Evolutionary conservation across 2,797 vertebrate genomes (phyloP).

Genomic region (Falco rusticolus): DNA sequence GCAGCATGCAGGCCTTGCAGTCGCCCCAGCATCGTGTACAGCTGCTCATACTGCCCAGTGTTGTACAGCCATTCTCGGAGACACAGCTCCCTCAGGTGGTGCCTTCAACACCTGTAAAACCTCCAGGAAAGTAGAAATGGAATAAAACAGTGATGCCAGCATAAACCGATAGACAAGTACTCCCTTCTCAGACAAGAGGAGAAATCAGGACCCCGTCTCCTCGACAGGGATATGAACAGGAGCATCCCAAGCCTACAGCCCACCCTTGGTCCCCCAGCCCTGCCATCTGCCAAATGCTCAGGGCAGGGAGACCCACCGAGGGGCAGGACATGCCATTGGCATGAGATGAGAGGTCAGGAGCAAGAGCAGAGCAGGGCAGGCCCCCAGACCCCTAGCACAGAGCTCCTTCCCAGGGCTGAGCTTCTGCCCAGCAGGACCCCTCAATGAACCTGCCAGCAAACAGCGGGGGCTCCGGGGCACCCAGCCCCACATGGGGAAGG

Average conservation of each 20-base stretch:
- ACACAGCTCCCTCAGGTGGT: conserved; percentile 59
- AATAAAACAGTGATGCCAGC: not conserved
- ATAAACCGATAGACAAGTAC: not conserved
- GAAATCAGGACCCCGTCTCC: not conserved
- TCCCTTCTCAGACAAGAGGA: not conserved
- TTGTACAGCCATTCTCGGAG: not conserved
- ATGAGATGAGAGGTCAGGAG: not conserved
- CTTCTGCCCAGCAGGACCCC: not conserved
- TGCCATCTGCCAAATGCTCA: not conserved
- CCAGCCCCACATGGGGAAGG: not conserved
- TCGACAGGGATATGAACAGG: not conserved
- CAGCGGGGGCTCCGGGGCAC: not conserved
- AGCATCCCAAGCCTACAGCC: not conserved
- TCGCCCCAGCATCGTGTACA: rapidly evolving
- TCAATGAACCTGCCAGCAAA: not conserved
- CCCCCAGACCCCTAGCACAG: not conserved
- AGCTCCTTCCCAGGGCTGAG: not conserved
- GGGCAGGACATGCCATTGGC: not conserved
- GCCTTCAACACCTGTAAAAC: not conserved
- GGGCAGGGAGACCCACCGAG: not conserved
- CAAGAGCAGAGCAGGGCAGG: not conserved
- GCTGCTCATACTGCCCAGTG: not conserved
- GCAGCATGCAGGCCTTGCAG: rapidly evolving
- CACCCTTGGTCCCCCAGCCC: not conserved
- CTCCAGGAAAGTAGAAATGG: not conserved